phyloP scores from a whole-genome alignment of 1,140 invertebrate species.

The Heliothis virescens region DNA sequence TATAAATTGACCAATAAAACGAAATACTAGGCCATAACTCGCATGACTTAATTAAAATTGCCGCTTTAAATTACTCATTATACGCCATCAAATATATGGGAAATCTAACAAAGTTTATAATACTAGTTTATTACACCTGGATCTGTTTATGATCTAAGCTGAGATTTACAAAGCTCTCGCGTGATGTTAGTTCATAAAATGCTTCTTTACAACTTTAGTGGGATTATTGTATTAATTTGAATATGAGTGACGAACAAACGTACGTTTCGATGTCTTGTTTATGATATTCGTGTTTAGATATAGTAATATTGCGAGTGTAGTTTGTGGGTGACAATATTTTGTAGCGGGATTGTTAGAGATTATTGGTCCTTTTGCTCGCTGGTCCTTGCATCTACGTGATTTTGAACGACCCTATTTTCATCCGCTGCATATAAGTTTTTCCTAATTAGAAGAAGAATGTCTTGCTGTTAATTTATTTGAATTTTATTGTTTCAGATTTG shows the following conservation, averaged over 20 bases:
- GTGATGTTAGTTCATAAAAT: conserved; percentile 36
- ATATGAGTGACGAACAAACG: conserved; percentile 39
- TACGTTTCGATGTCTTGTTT: conserved; percentile 34
- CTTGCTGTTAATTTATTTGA: too few relatives aligned
- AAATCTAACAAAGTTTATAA: conserved; percentile 42
- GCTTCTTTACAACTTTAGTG: conserved; percentile 26
- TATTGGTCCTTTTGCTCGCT: conserved; percentile 16
- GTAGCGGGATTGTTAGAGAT: background rate
- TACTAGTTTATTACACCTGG: conserved; percentile 20
- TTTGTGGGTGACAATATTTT: conserved; percentile 14
- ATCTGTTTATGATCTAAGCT: conserved; percentile 37
- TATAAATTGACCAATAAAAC: conserved; percentile 35
- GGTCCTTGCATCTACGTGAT: background rate
- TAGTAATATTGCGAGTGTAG: background rate
- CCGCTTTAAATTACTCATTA: conserved; percentile 35
- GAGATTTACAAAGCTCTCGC: conserved; percentile 38
- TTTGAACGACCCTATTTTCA: background rate
- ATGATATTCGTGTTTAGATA: conserved; percentile 9
- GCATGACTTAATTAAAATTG: conserved; percentile 37
- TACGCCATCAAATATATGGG: conserved; percentile 32
- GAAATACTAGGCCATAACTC: conserved; percentile 1
- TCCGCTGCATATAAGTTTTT: too few relatives aligned
- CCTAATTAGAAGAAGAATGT: too few relatives aligned
- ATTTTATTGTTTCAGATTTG: conserved; percentile 47
- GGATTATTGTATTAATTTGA: conserved; percentile 49